Percentiles rank a stretch among this genome's conserved stretches.
Conservation (phyloP, 1,140 invertebrate genomes). For the Mya arenaria region DNA sequence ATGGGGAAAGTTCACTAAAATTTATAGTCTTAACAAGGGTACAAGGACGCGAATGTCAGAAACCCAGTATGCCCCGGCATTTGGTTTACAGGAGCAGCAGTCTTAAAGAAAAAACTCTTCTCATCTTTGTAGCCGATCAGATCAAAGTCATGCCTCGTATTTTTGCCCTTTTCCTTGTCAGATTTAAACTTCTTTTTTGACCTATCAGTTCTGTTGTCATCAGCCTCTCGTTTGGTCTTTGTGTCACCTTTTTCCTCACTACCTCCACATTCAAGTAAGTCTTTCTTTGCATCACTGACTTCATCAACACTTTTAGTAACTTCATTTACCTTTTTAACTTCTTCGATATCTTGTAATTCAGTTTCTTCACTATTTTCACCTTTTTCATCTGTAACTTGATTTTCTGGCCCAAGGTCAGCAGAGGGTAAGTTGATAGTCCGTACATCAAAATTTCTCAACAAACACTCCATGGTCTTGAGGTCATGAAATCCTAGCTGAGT, state of each 20-base stretch:
- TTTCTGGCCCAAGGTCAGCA: slow-evolving; percentile 68
- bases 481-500: slow-evolving; percentile 89
- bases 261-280: too few relatives aligned
- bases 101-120: slow-evolving; percentile 82
- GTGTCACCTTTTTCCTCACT: too few relatives aligned
- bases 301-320: too few relatives aligned
- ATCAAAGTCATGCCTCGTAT: slow-evolving; percentile 50
- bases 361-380: too few relatives aligned
- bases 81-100: slow-evolving; percentile 86
- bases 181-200: too few relatives aligned
- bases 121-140: slow-evolving; percentile 57
- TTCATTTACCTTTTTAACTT: too few relatives aligned
- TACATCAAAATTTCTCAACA: slow-evolving; percentile 91
- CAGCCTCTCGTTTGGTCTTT: too few relatives aligned
- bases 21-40: slow-evolving; percentile 62
- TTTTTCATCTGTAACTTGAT: too few relatives aligned
- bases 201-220: too few relatives aligned
- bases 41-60: slow-evolving; percentile 92
- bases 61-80: slow-evolving; percentile 96
- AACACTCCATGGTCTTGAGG: slow-evolving; percentile 92
- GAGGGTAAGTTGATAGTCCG: slow-evolving; percentile 87
- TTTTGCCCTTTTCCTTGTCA: too few relatives aligned
- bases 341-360: too few relatives aligned
- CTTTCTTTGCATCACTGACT: too few relatives aligned
- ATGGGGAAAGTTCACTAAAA: slow-evolving; percentile 24